Evolutionary conservation across 1,140 invertebrate genomes (phyloP), one percentile per base, ranked within the genome.

Genomic region (Lineus longissimus): DNA sequence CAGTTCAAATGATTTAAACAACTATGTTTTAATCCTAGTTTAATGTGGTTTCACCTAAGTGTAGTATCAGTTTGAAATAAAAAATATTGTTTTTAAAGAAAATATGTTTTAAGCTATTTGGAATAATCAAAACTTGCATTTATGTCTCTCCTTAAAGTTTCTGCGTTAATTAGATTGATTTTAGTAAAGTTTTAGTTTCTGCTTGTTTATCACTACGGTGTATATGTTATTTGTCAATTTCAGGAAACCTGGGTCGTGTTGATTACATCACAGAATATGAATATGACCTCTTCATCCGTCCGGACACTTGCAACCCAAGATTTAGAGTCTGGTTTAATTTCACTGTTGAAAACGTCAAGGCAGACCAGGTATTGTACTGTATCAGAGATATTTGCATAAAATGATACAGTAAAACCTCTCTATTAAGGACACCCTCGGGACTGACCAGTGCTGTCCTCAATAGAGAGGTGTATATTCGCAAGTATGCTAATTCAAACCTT

Each of bases 241-340:
- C 72, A 89, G 96, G 96, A 7, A 98, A 98, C 84, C 84, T 99
- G 17, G 96, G 96, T 2, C 85, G 93, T 55, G 94, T 97, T 2
- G 95, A 98, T 76, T 88, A 95, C 63, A 87, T 98, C 64, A 92
- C 91, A 0, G 94, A 97, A 73, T 90, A 89, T 76, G 95, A 98
- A 79, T 98, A 98, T 82, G 96, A 98, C 82, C 85, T 99, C 9
- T 98, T 92, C 82, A 89, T 99, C 41, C 84, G 96, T 55, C 95
- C 96, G 0, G 96, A 98, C 80, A 97, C 95, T 0, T 97, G 94
- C 78, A 94, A 94, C 79, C 94, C 95, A 0, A 86, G 93, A 31
- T 88, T 93, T 60, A 84, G 96, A 43, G 88, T 97, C 62, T 98
- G 95, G 95, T 98, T 97, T 79, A 96, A 98, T 81, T 99, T 98